Evolutionary conservation across 2,113 vertebrate species (phyloP), one percentile per base, ranked within the genome.

Genomic region (Neogale vison): DNA sequence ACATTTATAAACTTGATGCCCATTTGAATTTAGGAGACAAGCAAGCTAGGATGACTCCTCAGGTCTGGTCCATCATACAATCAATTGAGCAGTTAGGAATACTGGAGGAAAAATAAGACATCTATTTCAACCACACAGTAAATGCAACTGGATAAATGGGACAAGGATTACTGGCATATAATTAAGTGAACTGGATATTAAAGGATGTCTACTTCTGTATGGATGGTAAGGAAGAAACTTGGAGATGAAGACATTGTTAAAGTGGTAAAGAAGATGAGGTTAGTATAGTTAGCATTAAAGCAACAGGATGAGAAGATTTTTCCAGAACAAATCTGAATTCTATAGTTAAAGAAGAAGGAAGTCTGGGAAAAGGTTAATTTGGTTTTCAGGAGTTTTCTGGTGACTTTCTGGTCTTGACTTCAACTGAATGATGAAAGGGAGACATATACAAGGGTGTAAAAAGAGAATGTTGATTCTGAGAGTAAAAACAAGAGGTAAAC

Each of bases 391-490:
- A 59, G 72, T 42, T 95, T 72, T n/a, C 65, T 67, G 26, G 72
- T 67, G 45, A 90, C 15, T 55, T 93, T 79, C 63, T 7, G 71
- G 72, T 34, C 34, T 93, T 81, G 76, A 74, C 86, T 90, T 97
- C 63, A 90, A 74, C 1, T 69, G 57, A 93, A 90, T 67, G 88
- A 92, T 93, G 23, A 90, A 88, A 93, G 63, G 31, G 39, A 79
- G 80, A 74, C 2, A 10, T 7, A 57, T 18, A 34, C 11, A 80
- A 12, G 13, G 52, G 6, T 2, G 67, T 63, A 92, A 90, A 90
- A 88, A n/a, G 42, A 90, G n/a, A 85, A 10, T 36, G 34, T 36
- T 79, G 23, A 76, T 80, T 82, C 67, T 93, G 45, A 90, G 82
- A 82, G 12, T 67, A 82, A 76, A 93, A 29, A 9, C 50, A 76